Conservation (phyloP, 2,797 vertebrate genomes). For the Pseudochromis fuscus region DNA sequence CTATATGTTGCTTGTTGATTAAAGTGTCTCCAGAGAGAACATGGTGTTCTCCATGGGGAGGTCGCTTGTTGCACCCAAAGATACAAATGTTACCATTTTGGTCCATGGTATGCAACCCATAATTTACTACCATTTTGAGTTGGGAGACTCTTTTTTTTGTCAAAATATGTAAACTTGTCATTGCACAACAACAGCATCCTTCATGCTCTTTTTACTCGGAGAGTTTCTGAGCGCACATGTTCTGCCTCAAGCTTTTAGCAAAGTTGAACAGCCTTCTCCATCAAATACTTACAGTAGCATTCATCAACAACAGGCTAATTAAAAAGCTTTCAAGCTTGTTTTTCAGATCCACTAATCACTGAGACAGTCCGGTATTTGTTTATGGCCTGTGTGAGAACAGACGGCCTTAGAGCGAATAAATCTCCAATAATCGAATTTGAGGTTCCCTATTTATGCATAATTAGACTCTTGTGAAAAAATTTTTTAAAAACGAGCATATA, state of each 20-base stretch:
- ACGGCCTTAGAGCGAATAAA: slow-evolving; percentile 67
- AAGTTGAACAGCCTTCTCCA: slow-evolving; percentile 74
- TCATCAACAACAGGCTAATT: slow-evolving; percentile 81
- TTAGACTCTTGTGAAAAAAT: slow-evolving; percentile 58
- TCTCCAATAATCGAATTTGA: slow-evolving; percentile 76
- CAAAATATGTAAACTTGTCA: slow-evolving; percentile 22
- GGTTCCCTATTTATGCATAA: slow-evolving; percentile 66
- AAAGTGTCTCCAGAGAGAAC: slow-evolving; percentile 24
- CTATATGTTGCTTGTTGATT: slow-evolving; percentile 24
- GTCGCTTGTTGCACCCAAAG: slow-evolving; percentile 3
- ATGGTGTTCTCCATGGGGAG: slow-evolving; percentile 14
- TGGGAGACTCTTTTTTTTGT: slow-evolving; percentile 7
- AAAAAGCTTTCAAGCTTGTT: slow-evolving; percentile 89
- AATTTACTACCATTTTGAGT: slow-evolving; percentile 31
- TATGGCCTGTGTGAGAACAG: slow-evolving; percentile 56
- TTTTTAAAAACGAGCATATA: slow-evolving; percentile 40
- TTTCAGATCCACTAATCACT: slow-evolving; percentile 79
- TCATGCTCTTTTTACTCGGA: slow-evolving; percentile 24
- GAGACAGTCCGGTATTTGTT: slow-evolving; percentile 75
- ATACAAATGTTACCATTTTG: slow-evolving; percentile 5
- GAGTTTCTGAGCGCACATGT: slow-evolving; percentile 52
- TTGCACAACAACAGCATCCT: slow-evolving; percentile 20
- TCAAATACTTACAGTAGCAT: slow-evolving; percentile 73
- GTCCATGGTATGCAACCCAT: slow-evolving; percentile 31
- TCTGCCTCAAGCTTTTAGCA: slow-evolving; percentile 77